Conservation (phyloP, 2,113 vertebrate genomes). For the Gasterosteus nipponicus region DNA sequence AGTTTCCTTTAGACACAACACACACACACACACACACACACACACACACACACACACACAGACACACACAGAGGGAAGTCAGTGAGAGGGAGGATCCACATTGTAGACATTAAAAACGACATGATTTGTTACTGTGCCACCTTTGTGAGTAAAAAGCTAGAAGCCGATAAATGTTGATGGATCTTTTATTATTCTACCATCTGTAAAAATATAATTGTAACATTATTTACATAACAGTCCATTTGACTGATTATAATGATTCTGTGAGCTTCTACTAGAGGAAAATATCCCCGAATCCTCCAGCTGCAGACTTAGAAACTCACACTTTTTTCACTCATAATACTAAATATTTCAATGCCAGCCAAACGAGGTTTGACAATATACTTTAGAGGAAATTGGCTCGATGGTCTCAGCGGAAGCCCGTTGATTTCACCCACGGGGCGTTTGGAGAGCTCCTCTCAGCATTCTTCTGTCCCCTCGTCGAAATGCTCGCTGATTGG, state of each 20-base stretch:
- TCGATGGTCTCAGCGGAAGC: slow-evolving; percentile 13
- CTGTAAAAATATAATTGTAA: no score
- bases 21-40: not conserved
- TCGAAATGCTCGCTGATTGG: slow-evolving; percentile 45
- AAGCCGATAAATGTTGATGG: not conserved
- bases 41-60: not conserved
- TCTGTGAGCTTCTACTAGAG: no score
- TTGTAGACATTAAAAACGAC: not conserved
- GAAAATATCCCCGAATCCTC: no score
- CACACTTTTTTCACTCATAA: not conserved
- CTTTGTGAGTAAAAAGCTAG: not conserved
- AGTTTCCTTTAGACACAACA: not conserved
- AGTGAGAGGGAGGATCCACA: not conserved
- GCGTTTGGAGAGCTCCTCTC: not conserved
- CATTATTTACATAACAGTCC: no score
- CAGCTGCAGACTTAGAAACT: not conserved
- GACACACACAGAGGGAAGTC: not conserved
- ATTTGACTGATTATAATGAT: no score
- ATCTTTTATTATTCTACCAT: no score
- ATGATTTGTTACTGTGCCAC: not conserved
- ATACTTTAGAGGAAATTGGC: slow-evolving; percentile 13
- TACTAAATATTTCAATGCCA: not conserved
- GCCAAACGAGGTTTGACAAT: not conserved
- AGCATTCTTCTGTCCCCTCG: slow-evolving; percentile 25
- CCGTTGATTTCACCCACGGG: slow-evolving; percentile 8